phyloP scores from a whole-genome alignment of 2,797 vertebrate genomes.

The Acipenser transmontanus region DNA sequence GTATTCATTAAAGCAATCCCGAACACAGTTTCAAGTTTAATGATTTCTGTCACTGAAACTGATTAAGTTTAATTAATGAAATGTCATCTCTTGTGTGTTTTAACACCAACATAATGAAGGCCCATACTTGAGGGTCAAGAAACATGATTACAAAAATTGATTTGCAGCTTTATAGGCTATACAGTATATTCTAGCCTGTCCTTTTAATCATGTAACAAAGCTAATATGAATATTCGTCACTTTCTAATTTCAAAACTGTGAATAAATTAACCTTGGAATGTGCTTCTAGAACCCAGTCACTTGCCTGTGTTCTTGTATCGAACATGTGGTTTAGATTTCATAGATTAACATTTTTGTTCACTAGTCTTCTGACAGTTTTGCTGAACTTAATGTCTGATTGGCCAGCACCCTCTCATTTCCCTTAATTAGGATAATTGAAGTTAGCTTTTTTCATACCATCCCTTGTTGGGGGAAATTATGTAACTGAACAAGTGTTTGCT shows the following conservation, averaged over 20 bases:
- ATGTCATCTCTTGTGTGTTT: conserved; percentile 1
- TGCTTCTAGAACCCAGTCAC: too few relatives aligned
- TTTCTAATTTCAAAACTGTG: background rate
- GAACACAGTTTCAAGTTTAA: background rate
- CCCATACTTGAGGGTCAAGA: background rate
- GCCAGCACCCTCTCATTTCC: too few relatives aligned
- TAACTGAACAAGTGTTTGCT: too few relatives aligned
- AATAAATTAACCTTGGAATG: background rate
- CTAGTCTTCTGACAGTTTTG: too few relatives aligned
- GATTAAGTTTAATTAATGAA: background rate
- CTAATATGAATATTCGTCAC: background rate
- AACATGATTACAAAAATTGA: background rate
- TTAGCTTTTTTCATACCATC: too few relatives aligned
- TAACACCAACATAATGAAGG: background rate
- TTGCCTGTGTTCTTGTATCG: too few relatives aligned
- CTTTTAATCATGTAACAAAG: background rate
- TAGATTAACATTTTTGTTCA: too few relatives aligned
- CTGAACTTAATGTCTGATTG: too few relatives aligned
- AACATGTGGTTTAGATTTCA: too few relatives aligned
- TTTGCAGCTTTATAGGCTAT: background rate
- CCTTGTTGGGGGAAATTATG: too few relatives aligned
- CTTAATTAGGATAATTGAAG: too few relatives aligned
- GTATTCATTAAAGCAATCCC: background rate
- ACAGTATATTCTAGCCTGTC: background rate
- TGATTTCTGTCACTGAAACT: background rate